Evolutionary conservation across 2,113 vertebrate species (phyloP).

Genomic region (Sakesphorus luctuosus): DNA sequence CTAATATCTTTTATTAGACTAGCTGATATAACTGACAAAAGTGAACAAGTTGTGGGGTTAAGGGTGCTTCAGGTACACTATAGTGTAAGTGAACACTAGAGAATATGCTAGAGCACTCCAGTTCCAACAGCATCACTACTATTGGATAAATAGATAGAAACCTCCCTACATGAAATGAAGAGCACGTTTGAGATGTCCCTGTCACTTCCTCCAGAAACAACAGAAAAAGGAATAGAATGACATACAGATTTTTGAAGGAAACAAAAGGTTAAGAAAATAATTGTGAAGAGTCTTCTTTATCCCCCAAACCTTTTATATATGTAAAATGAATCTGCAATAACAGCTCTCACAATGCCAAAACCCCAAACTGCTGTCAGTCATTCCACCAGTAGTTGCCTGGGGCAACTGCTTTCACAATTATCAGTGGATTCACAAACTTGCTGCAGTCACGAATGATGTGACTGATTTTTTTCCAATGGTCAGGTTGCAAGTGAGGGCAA

Average conservation of each 20-base stretch:
- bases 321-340: not conserved
- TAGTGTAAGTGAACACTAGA: conserved; percentile 15
- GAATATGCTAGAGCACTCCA: conserved; percentile 26
- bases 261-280: conserved; percentile 8
- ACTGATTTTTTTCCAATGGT: not conserved
- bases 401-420: conserved; percentile 39
- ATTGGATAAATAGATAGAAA: not conserved
- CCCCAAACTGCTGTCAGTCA: conserved; percentile 4
- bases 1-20: conserved; percentile 24
- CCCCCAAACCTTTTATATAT: not conserved
- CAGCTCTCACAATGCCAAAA: not conserved
- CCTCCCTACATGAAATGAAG: not conserved
- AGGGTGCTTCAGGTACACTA: conserved; percentile 3
- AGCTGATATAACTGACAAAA: not conserved
- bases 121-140: not conserved
- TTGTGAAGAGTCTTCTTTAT: not conserved
- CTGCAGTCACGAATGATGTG: not conserved
- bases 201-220: not conserved
- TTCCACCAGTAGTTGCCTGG: conserved; percentile 9
- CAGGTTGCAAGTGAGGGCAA: not conserved
- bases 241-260: not conserved
- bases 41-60: conserved; percentile 29
- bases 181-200: not conserved
- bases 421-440: not conserved
- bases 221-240: not conserved